Percentiles rank a stretch among this genome's conserved stretches.
Evolutionary conservation across 2,888 invertebrate genomes (phyloP).

Genomic region (Blastobasis adustella): DNA sequence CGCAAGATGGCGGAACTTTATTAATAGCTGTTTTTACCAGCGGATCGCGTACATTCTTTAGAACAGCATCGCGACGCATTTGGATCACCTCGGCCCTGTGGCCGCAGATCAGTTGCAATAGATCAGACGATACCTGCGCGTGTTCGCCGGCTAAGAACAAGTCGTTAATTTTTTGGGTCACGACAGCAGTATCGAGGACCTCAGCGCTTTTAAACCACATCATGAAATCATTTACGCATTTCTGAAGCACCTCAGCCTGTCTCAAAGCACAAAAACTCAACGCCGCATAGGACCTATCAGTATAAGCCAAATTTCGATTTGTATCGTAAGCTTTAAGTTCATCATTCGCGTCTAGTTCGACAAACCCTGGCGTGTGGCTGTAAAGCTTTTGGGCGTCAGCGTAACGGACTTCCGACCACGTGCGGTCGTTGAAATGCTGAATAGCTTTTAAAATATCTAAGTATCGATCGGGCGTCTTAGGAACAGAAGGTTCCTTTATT

Average conservation of each 20-base stretch:
- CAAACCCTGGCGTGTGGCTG: conserved; percentile 5
- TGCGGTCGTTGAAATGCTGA: not conserved
- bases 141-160: conserved; percentile 10
- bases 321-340: conserved; percentile 8
- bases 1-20: conserved; percentile 10
- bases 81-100: conserved; percentile 10
- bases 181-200: not conserved
- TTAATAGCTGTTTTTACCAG: conserved; percentile 5
- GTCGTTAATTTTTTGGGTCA: not conserved
- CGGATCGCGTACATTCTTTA: conserved; percentile 3
- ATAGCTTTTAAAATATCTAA: not conserved
- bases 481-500: too few species aligned
- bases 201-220: conserved; percentile 3
- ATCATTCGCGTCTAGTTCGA: conserved; percentile 12
- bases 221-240: conserved; percentile 1
- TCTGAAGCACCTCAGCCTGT: conserved; percentile 8
- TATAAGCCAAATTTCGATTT: conserved; percentile 3
- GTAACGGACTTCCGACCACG: not conserved
- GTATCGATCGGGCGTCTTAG: not conserved
- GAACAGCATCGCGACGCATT: conserved; percentile 5
- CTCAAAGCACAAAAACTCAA: conserved; percentile 7
- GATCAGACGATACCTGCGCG: conserved; percentile 6
- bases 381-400: conserved; percentile 1
- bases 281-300: conserved; percentile 10
- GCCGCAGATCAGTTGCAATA: conserved; percentile 12